Base-by-base conservation (phyloP, 2,113 vertebrate species). In the Pedetes capensis region DNA sequence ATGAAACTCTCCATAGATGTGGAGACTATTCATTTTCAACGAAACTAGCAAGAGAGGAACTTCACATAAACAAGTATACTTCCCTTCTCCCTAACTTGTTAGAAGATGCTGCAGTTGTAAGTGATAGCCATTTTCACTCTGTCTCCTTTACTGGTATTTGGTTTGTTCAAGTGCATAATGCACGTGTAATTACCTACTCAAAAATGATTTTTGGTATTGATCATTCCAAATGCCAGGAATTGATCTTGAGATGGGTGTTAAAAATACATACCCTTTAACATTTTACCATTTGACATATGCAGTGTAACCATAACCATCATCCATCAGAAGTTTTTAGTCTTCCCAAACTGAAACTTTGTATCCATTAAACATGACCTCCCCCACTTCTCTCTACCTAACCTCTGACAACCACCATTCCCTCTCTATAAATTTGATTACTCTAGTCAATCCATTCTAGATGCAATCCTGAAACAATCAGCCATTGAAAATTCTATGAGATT, bases 1-100 rank as follows among this genome's bases (percentile, higher is more conserved):
- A 91, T 80, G 78, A 90, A 89, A 94, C 74, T 96, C 22, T n/a
- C 87, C 68, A 61, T 53, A 92, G 87, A 95, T 85, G 39, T 72
- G 75, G 59, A 79, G 55, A 72, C 34, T 47, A 57, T 91, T 96
- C 39, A 88, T 88, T 95, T 59, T 44, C 57, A 88, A 27, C 69
- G 63, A 96, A 82, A 96, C 39, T 39, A 88, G 47, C 59, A 96
- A 94, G 80, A 75, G 25, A 84, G 71, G 66, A 85, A 22, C 27
- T 71, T 95, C 34, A 80, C 37, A 66, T 49, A 87, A 68, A 47
- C 16, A 69, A 66, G 69, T 37, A n/a, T 42, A n/a, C 53, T 81
- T 76, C 72, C 75, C 47, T 66, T 47, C 78, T 76, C 72, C 75
- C 47, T 66, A 51, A 87, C 57, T 85, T 59, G 34, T 53, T 89